Evolutionary conservation across 2,113 vertebrate genomes (phyloP).

Genomic region (Damaliscus lunatus): DNA sequence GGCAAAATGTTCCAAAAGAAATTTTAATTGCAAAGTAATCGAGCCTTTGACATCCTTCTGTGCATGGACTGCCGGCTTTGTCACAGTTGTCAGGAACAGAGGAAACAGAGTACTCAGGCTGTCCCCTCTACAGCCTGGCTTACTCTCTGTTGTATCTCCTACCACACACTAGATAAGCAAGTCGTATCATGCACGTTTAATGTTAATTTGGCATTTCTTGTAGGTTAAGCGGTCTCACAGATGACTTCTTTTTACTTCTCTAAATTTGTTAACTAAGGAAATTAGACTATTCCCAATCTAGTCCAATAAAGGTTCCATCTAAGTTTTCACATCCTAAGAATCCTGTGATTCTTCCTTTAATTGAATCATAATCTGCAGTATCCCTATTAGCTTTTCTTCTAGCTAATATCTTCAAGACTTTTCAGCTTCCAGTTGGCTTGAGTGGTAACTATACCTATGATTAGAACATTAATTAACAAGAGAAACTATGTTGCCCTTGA

Average conservation of each 20-base stretch:
- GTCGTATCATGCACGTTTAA: background rate
- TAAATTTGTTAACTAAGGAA: background rate
- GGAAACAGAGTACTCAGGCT: background rate
- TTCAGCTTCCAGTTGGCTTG: background rate
- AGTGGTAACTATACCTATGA: background rate
- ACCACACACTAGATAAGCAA: background rate
- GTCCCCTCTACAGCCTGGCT: background rate
- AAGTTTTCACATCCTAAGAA: background rate
- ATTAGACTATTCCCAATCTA: background rate
- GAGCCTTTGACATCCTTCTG: background rate
- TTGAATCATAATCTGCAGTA: background rate
- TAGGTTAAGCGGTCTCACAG: background rate
- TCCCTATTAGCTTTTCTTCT: background rate
- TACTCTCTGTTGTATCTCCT: background rate
- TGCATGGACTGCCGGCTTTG: background rate
- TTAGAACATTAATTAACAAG: slow-evolving; percentile 16
- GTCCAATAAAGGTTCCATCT: background rate
- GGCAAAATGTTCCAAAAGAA: background rate
- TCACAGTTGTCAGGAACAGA: background rate
- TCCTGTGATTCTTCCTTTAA: background rate
- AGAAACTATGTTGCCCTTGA: background rate
- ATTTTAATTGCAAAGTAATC: background rate
- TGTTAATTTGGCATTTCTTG: background rate
- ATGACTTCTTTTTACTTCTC: slow-evolving; percentile 1
- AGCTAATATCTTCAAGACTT: slow-evolving; percentile 1